Base-by-base conservation (phyloP, 2,888 invertebrate genomes). In the Hoplodrina ambigua region DNA sequence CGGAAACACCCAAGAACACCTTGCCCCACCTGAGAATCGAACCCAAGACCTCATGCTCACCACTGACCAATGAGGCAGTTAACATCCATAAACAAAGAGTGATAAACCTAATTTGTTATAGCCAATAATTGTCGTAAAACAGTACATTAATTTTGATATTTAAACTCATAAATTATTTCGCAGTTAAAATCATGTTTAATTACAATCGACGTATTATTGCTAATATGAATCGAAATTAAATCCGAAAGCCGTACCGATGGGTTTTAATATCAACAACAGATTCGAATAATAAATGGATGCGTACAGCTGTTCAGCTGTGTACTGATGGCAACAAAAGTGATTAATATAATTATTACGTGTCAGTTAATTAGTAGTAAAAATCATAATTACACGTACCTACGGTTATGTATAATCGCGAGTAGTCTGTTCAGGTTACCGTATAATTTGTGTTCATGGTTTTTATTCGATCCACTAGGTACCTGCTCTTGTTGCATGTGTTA, bases 281-380 rank as follows among this genome's bases (percentile, higher is more conserved):
- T 83, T 80, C 78, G 79, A 87, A 83, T 87, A 86, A 86, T 89
- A 44, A 87, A 88, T 88, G 87, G 89, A 88, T 88, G 88, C 88
- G 78, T 81, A 72, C 63, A 66, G 78, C 56, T 83, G 80, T 80
- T 77, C 56, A 54, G 65, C 60, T 72, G 78, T 78, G 81, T 81
- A 82, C 72, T 61, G 61, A 19, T 30, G 52, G 15, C 30, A 10
- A 57, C 69, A 52, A 7, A 81, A 79, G 66, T 69, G 72, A 50
- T 66, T 15, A 19, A 44, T 55, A 11, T 17, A 44, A 50, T 74
- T 56, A 50, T 37, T 19, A 49, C 19, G 17, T 41, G 54, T 15
- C 46, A 52, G 20, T 49, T 72, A 73, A 73, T 79, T 58, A 25
- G 58, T 17, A 44, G 41, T 41, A 41, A 41, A 41, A 11, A 41